phyloP scores from a whole-genome alignment of 2,888 invertebrate genomes.

The Andrena flavipes region DNA sequence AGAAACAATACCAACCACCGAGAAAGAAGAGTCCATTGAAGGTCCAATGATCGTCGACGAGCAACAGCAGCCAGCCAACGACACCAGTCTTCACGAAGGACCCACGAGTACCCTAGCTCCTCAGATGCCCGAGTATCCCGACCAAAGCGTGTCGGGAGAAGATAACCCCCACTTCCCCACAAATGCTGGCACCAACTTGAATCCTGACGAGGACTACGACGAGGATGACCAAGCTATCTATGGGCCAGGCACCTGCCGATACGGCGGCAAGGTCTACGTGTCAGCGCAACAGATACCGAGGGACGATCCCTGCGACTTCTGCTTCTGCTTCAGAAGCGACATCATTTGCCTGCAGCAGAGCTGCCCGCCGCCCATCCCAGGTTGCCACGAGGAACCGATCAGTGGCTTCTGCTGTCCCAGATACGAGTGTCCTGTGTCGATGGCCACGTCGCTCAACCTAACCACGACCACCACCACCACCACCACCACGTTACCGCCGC shows the following conservation, averaged over 20 bases:
- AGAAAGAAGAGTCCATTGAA: constrained; percentile 65
- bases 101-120: constrained; percentile 47
- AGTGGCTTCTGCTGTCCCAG: constrained; percentile 97
- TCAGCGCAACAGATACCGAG: constrained; percentile 98
- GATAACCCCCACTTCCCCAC: constrained; percentile 81
- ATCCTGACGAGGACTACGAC: constrained; percentile 89
- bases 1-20: constrained; percentile 61
- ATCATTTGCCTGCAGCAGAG: constrained; percentile 98
- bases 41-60: constrained; percentile 70
- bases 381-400: constrained; percentile 96
- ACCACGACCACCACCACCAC: constrained; percentile 96
- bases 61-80: constrained; percentile 68
- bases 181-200: constrained; percentile 85
- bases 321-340: constrained; percentile 98
- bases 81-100: constrained; percentile 51
- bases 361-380: constrained; percentile 96
- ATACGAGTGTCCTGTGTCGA: constrained; percentile 96
- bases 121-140: constrained; percentile 75
- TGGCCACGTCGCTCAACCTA: constrained; percentile 92
- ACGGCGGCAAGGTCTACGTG: constrained; percentile 96
- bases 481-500: constrained; percentile 93
- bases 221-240: constrained; percentile 92
- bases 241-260: constrained; percentile 96
- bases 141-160: constrained; percentile 73
- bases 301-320: constrained; percentile 98